Conservation (phyloP, 2,888 invertebrate species). For the Cheilosia pagana region DNA sequence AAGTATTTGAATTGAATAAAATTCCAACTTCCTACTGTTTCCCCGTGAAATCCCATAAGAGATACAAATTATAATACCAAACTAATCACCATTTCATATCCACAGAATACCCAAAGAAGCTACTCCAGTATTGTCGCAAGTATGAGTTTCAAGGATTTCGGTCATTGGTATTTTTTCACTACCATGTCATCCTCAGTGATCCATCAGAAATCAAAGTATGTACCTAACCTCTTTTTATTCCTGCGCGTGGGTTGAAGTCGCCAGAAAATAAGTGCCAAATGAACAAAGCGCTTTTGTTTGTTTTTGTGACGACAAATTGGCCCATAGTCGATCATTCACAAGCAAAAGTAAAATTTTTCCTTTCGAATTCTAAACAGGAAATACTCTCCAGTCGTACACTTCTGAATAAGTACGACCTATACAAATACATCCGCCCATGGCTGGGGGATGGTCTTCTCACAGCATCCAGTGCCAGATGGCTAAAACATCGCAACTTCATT, state of each 20-base stretch:
- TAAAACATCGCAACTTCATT: slow-evolving; percentile 84
- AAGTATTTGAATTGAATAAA: too few species aligned
- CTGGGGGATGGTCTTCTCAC: slow-evolving; percentile 84
- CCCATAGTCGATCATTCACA: too few species aligned
- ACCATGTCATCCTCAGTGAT: slow-evolving; percentile 79
- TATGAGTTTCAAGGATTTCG: slow-evolving; percentile 80
- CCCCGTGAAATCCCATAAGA: too few species aligned
- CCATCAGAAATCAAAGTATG: slow-evolving; percentile 81
- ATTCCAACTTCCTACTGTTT: too few species aligned
- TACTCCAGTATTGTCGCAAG: slow-evolving; percentile 79
- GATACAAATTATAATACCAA: neutral
- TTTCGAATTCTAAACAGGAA: slow-evolving; percentile 74
- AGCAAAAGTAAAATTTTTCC: neutral
- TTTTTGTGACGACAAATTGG: too few species aligned
- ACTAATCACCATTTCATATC: neutral
- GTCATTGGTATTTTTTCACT: slow-evolving; percentile 78
- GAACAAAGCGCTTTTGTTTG: too few species aligned
- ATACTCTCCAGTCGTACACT: slow-evolving; percentile 82
- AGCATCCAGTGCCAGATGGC: slow-evolving; percentile 83
- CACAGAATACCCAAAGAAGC: slow-evolving; percentile 80
- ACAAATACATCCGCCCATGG: slow-evolving; percentile 83
- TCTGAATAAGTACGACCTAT: slow-evolving; percentile 84
- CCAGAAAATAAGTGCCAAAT: too few species aligned
- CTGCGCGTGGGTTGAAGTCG: neutral
- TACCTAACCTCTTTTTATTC: neutral